A percentile compares a stretch with the other conserved stretches of the same genome.
phyloP scores from a whole-genome alignment of 2,888 invertebrate genomes.

The Caenorhabditis parvicauda region DNA sequence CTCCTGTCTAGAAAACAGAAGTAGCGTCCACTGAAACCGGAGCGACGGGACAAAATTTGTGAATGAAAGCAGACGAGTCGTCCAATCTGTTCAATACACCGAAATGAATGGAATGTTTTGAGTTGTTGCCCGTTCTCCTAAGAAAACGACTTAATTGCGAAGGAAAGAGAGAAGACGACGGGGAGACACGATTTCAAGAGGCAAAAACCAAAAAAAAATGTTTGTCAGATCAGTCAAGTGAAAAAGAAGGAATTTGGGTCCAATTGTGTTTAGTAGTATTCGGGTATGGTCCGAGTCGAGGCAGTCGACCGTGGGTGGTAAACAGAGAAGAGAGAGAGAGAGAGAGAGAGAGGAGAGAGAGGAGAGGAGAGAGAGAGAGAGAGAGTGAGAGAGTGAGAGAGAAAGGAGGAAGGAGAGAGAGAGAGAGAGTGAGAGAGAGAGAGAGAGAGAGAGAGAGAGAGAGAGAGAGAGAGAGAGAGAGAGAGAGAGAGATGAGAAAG shows the following conservation, averaged over 20 bases:
- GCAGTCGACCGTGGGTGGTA: constrained; percentile 5
- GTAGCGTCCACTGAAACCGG: too few relatives aligned
- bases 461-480: not conserved
- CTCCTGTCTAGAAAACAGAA: too few relatives aligned
- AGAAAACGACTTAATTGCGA: too few relatives aligned
- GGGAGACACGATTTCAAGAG: not conserved
- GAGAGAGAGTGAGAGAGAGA: constrained; percentile 2
- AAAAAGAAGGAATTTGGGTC: too few relatives aligned
- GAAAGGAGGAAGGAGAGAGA: constrained; percentile 2
- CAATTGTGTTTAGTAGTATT: too few relatives aligned
- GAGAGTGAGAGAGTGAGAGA: constrained; percentile 9
- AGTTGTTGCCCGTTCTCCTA: not conserved
- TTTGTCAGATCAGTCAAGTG: too few relatives aligned
- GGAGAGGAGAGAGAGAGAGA: constrained; percentile 8
- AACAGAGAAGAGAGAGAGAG: not conserved
- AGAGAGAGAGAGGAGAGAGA: constrained; percentile 1
- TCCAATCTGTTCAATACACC: too few relatives aligned
- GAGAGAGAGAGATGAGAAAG: constrained; percentile 10
- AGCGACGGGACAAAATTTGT: too few relatives aligned
- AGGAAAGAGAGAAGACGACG: not conserved
- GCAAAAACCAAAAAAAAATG: too few relatives aligned
- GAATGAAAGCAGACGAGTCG: too few relatives aligned
- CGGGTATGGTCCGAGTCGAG: too few relatives aligned
- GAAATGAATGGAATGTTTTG: too few relatives aligned
- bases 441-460: not conserved